These are phyloP conservation scores for Microplitis mediator DNA, from an alignment of 1,140 invertebrate genomes.

Conservation along the genomic window DNA sequence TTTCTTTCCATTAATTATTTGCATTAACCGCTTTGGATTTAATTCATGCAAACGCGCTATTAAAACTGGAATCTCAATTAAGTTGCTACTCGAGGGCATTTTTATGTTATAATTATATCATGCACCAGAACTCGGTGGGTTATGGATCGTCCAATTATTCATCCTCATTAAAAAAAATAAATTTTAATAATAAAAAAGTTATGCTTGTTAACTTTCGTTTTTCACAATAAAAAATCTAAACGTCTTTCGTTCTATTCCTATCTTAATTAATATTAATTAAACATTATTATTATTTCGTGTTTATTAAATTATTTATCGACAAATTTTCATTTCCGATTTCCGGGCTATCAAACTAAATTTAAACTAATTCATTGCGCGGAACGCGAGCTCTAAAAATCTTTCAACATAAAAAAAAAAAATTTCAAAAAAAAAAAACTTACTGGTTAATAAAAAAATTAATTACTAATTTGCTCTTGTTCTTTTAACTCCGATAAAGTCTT, in stretches of 20 bases:
- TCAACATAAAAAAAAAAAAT: too few relatives aligned
- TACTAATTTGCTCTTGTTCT: too few relatives aligned
- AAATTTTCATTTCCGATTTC: too few relatives aligned
- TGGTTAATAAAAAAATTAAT: too few relatives aligned
- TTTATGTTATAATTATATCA: slow-evolving; percentile 1
- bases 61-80: slow-evolving; percentile 22
- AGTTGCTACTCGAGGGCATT: slow-evolving; percentile 18
- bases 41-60: slow-evolving; percentile 18
- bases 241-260: background rate
- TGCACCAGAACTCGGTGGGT: background rate
- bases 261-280: too few relatives aligned
- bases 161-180: background rate
- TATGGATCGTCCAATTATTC: background rate
- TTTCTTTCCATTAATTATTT: slow-evolving; percentile 18
- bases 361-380: too few relatives aligned
- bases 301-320: too few relatives aligned
- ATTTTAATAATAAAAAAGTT: background rate
- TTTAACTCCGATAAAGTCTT: too few relatives aligned
- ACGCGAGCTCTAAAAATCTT: too few relatives aligned
- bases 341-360: too few relatives aligned
- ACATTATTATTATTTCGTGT: too few relatives aligned
- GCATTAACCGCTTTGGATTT: slow-evolving; percentile 13
- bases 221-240: background rate
- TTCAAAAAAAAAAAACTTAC: too few relatives aligned
- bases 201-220: background rate